phyloP scores from a whole-genome alignment of 2,888 invertebrate genomes.

The Vesta saturnalis region DNA sequence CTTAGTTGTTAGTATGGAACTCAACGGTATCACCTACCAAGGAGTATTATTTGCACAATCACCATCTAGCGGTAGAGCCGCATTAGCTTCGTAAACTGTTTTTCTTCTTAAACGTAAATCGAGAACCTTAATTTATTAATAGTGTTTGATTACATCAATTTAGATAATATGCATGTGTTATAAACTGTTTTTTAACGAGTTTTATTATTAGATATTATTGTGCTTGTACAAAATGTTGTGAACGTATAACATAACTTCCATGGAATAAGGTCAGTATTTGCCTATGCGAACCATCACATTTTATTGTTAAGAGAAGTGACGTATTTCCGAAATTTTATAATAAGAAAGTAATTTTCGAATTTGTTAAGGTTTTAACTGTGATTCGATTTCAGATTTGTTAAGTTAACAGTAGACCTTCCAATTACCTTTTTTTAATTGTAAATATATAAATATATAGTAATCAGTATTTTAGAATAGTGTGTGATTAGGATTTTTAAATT shows the following conservation, averaged over 20 bases:
- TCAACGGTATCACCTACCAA: constrained; percentile 95
- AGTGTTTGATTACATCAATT: constrained; percentile 21
- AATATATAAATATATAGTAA: constrained; percentile 43
- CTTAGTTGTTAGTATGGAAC: constrained; percentile 93
- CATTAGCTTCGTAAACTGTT: constrained; percentile 45
- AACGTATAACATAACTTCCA: constrained; percentile 8
- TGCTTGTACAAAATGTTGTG: constrained; percentile 26
- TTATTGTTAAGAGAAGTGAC: not conserved
- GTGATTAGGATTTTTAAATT: constrained; percentile 48
- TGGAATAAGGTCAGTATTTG: constrained; percentile 28
- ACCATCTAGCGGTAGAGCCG: constrained; percentile 51
- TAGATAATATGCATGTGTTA: constrained; percentile 26
- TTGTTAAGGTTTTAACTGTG: constrained; percentile 5
- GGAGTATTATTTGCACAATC: constrained; percentile 83
- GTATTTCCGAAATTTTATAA: too few relatives aligned
- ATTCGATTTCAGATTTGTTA: constrained; percentile 5
- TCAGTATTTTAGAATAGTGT: constrained; percentile 47
- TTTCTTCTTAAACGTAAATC: not conserved
- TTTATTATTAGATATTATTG: constrained; percentile 20
- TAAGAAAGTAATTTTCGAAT: constrained; percentile 4
- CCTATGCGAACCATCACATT: not conserved
- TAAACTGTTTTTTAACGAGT: constrained; percentile 16
- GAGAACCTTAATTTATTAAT: constrained; percentile 26
- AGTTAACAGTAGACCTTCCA: constrained; percentile 23
- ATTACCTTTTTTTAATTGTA: constrained; percentile 33